Conservation (phyloP, 2,113 vertebrate genomes). For the Empidonax alnorum region DNA sequence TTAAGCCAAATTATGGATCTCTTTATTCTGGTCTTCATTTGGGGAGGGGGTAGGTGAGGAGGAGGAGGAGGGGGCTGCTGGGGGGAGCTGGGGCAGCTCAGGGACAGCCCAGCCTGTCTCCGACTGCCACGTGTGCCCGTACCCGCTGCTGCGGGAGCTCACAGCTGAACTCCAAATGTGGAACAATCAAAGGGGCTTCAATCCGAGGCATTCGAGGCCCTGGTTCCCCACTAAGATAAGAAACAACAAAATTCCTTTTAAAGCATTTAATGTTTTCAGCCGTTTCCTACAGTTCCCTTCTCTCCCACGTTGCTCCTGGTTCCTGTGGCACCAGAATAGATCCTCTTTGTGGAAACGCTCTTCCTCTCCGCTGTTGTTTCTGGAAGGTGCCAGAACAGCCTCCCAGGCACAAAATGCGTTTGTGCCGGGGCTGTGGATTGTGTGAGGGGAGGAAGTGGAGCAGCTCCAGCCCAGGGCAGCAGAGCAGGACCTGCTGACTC, state of each 20-base stretch:
- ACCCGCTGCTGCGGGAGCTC: not conserved
- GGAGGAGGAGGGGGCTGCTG: not conserved
- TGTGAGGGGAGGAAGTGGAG: conserved; percentile 18
- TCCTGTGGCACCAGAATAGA: conserved; percentile 56
- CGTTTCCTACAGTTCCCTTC: conserved; percentile 25
- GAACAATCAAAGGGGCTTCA: not conserved
- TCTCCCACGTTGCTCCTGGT: conserved; percentile 34
- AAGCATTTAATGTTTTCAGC: not conserved
- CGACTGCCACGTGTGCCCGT: not conserved
- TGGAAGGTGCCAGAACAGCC: not conserved
- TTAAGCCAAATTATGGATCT: not conserved
- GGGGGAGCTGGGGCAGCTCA: not conserved
- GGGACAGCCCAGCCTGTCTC: not conserved
- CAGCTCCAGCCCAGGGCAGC: not conserved
- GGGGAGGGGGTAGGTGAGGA: not conserved
- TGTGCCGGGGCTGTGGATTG: not conserved
- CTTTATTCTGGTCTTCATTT: not conserved
- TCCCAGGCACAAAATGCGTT: not conserved
- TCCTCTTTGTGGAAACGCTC: conserved; percentile 10
- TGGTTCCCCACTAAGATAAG: conserved; percentile 20
- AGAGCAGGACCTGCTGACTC: conserved; percentile 22
- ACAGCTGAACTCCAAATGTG: conserved; percentile 23
- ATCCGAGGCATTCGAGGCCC: not conserved
- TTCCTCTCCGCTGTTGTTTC: conserved; percentile 43
- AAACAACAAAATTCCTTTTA: conserved; percentile 23